Evolutionary conservation across 2,797 vertebrate species (phyloP), one percentile per base, ranked within the genome.

Genomic region (Galago senegalensis): DNA sequence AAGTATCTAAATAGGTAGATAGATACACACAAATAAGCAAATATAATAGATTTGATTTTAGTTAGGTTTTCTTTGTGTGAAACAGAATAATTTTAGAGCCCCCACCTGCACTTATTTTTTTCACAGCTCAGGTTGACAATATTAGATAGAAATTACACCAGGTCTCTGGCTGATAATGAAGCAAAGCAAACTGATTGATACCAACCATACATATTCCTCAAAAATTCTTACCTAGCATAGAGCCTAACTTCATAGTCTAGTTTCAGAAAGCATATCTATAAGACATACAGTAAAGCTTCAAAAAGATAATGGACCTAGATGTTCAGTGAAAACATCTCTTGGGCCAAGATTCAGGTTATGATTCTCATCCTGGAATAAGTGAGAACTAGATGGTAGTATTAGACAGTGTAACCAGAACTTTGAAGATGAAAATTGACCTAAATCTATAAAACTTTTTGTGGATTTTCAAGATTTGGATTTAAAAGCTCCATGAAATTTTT

Each of bases 161-260:
- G 31, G 29, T 65, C 34, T 60, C 67, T 46, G 29, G 4, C 7
- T 70, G 53, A 5, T 60, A 77, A 11, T 29, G 23, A 75, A 83
- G 34, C 21, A 46, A 17, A 76, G 1, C 34, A 76, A 76, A 69
- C 34, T 43, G 40, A 40, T 40, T 67, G 43, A 89, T 40, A 83
- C 21, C 21, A 83, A 89, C 13, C n/a, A 72, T 25, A 84, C 12
- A 87, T 17, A 89, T 11, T 89, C 46, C 21, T 46, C 63, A 93
- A 92, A 84, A 43, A 84, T 70, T 72, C 70, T 63, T 27, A 84
- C 10, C 86, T 37, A n/a, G 7, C 4, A 46, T 31, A 65, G 31
- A 83, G 53, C 21, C 31, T 58, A 87, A 87, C 60, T 53, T 76
- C 53, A 95, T 43, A 94, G 63, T 85, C 73, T 82, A 25, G n/a